Base-by-base conservation (phyloP, 2,888 invertebrate genomes). In the Chalcosyrphus nemorum region DNA sequence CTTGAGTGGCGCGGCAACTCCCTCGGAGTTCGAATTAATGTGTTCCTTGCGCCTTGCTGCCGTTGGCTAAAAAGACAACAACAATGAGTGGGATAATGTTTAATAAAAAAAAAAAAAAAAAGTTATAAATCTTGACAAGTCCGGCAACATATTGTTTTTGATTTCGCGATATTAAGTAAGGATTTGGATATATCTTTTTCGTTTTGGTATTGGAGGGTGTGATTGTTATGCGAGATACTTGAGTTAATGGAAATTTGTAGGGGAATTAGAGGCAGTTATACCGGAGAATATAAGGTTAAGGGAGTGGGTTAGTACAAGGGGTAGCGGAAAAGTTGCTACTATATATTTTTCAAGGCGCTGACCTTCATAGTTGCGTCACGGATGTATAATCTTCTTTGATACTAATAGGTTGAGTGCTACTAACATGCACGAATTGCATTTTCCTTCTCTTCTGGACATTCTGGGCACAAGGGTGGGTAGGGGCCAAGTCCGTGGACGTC, bases 1-100 rank as follows among this genome's bases (percentile, higher is more conserved):
- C 75, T 86, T 87, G 86, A 87, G 86, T 87, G 87, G 84, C 82
- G 65, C n/a, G 81, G 3, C 77, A 45, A 77, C 71, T 71, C 71
- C 75, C 70, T 81, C 9, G 41, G 63, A 45, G 27, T 84, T n/a
- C 63, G 80, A 82, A 32, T 82, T 82, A 82, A 82, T 82, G 82
- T 54, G 71, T 59, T 77, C 45, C 50, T 29, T 65, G 59, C 47
- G 59, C 45, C 43, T 41, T 63, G 82, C 82, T 72, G 32, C 82
- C 78, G 32, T 9, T 82, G 82, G 82, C 68, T 1, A 72, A 77
- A 63, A 68, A 57, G 41, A 35, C 82, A 78, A 61, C 71, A 54
- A 66, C 71, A 70, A 43, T 63, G 38, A 59, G 41, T 65, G 71
- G n/a, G 38, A 41, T 71, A 78, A 65, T 65, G 45, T 65, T 63